Evolutionary conservation across 30 jellyfish, hydroid and myxozoan genomes (phyloP).

Genomic region (Aurelia sp.): DNA sequence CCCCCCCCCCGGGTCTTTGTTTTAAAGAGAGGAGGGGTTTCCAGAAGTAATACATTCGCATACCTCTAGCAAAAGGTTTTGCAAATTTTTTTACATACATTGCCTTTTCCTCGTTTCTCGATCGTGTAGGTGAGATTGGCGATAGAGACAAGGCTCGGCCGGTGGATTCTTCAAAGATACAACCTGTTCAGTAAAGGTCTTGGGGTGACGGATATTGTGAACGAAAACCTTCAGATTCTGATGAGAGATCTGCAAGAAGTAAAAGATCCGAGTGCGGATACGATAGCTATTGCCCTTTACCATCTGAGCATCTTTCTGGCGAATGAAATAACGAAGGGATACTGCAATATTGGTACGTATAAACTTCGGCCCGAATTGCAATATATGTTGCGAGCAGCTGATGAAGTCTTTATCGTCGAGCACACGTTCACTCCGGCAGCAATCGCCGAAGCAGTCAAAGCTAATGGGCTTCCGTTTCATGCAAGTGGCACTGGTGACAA

Average conservation of each 20-base stretch:
- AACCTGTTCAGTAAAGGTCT: slow-evolving; percentile 85
- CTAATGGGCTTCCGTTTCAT: slow-evolving; percentile 72
- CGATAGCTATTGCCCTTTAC: slow-evolving; percentile 77
- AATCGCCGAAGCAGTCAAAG: slow-evolving; percentile 56
- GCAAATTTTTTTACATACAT: no score
- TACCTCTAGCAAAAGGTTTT: no score
- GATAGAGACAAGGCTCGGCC: slow-evolving; percentile 81
- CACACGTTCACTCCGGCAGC: slow-evolving; percentile 52
- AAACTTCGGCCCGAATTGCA: slow-evolving; percentile 71
- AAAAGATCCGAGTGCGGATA: slow-evolving; percentile 79
- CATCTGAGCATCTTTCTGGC: slow-evolving; percentile 79
- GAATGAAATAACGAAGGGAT: slow-evolving; percentile 82
- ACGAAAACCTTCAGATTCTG: slow-evolving; percentile 74
- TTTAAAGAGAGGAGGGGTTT: no score
- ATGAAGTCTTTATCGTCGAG: slow-evolving; percentile 71
- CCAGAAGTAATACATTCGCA: no score
- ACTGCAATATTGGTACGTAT: slow-evolving; percentile 81
- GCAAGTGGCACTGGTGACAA: slow-evolving; percentile 64
- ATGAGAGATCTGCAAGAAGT: slow-evolving; percentile 87
- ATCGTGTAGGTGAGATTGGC: slow-evolving; percentile 20
- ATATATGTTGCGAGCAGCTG: slow-evolving; percentile 77
- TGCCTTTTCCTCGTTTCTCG: no score
- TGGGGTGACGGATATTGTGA: slow-evolving; percentile 87
- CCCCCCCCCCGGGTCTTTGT: no score
- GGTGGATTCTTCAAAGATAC: slow-evolving; percentile 94